Evolutionary conservation across 2,888 invertebrate species (phyloP), one percentile per base, ranked within the genome.

Genomic region (Chrysotoxum bicinctum): DNA sequence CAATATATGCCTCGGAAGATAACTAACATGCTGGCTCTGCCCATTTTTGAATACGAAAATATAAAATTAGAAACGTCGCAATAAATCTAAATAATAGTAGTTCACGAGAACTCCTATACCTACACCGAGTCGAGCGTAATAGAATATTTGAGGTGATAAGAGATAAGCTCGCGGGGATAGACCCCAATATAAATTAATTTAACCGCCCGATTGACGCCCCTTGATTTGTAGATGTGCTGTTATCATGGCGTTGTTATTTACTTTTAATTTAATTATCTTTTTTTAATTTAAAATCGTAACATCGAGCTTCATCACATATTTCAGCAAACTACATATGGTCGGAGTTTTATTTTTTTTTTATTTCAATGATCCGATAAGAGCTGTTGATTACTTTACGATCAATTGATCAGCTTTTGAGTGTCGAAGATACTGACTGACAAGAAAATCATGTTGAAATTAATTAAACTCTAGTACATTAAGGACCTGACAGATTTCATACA

Each of bases 171-270:
- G 60, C 40, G 60, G 60, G 40, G 40, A 60, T 26, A 40, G 60
- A 23, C 60, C 60, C 40, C 23, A 58, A 58, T 35, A 14, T 58
- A 21, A 35, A 19, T 35, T 56, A 6, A 35, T 56, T 35, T 35
- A 30, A 43, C 54, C 30, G 54, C 56, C 40, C 30, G 43, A 70
- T 56, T 43, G 69, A 70, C 69, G 69, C 69, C 69, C 69, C 69
- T 70, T 19, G 26, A 43, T 54, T 70, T 30, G n/a, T n/a, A 30
- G 12, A 32, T 23, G 43, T 23, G 8, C 14, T 16, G 12, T 37
- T 48, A 66, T 32, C 64, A 12, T 14, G 1, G 14, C 6, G 23
- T 52, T 68, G 9, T 48, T 68, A 10, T 37, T 21, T 60, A 6
- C 6, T 60, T 43, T 45, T 64, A 45, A 7, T 7, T 8, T 19